phyloP scores from a whole-genome alignment of 2,888 invertebrate species.

The Baccha elongata region DNA sequence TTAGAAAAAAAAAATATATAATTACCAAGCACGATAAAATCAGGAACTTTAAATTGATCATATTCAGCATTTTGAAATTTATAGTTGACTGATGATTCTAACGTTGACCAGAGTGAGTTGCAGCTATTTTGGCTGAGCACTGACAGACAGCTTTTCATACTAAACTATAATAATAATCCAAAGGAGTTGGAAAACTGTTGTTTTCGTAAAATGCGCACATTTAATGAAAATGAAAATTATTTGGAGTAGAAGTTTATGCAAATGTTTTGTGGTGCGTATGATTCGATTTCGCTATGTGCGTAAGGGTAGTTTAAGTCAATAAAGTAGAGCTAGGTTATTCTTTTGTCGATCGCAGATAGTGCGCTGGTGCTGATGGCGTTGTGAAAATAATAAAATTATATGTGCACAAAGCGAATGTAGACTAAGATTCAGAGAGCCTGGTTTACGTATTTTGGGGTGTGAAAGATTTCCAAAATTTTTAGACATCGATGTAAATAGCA shows the following conservation, averaged over 20 bases:
- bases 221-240: slow-evolving; percentile 58
- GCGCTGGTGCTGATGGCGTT: too few species aligned
- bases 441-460: too few species aligned
- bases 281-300: too few species aligned
- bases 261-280: not conserved
- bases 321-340: too few species aligned
- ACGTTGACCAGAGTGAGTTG: slow-evolving; percentile 63
- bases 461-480: too few species aligned
- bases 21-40: slow-evolving; percentile 49
- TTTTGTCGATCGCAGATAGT: too few species aligned
- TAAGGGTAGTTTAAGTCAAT: too few species aligned
- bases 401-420: too few species aligned
- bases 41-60: slow-evolving; percentile 56
- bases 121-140: slow-evolving; percentile 2
- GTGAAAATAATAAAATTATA: too few species aligned
- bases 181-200: slow-evolving; percentile 73
- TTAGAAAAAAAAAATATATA: slow-evolving; percentile 31
- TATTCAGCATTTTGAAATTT: slow-evolving; percentile 34
- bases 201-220: slow-evolving; percentile 57
- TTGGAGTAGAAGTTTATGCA: slow-evolving; percentile 20
- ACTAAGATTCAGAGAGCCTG: too few species aligned
- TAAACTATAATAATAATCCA: slow-evolving; percentile 73
- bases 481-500: too few species aligned
- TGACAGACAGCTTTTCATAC: slow-evolving; percentile 50
- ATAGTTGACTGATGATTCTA: slow-evolving; percentile 51